Evolutionary conservation across 2,113 vertebrate species (phyloP), one percentile per base, ranked within the genome.

Genomic region (Eclectus roratus): DNA sequence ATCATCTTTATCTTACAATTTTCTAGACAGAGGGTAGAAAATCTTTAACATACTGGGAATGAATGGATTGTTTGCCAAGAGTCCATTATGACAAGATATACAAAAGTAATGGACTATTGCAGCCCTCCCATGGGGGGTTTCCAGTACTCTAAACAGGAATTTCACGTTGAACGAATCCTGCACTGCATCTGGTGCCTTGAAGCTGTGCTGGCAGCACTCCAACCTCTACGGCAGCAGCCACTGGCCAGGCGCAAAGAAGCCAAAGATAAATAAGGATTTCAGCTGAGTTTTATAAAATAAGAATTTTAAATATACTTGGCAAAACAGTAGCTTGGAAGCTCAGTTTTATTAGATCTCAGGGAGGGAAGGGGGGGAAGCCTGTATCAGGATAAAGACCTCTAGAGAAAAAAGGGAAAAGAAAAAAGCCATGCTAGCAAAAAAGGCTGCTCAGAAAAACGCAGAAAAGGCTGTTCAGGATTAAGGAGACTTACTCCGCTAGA

Each of bases 181-280:
- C 10, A n/a, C 52, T 82, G 53, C 73, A 87, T 80, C 52, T 91
- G 68, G 46, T 33, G 52, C 89, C 89, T 94, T 90, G 88, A 93
- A 94, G 80, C 29, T 92, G 13, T 31, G 65, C 69, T 96, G 94
- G 91, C 88, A 13, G 84, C 39, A 33, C 11, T 90, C 82, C 91
- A 93, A 24, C 4, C 46, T 86, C 64, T 33, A 56, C 27, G 90
- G 55, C 71, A 83, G 89, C 58, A 88, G 55, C 29, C 18, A 83
- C 76, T 18, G 46, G 85, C 76, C 85, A 74, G 27, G 56, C 85
- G 64, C 55, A 94, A 85, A 94, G n/a, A 3, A 95, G 68, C 8
- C 70, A 65, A 63, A 88, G 64, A 85, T 58, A 76, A 71, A 84
- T n/a, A 76, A 88, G 35, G 39, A 93, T 65, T 94, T 80, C 82